Evolutionary conservation across 2,888 invertebrate species (phyloP), one percentile per base, ranked within the genome.

Genomic region (Masnerella sp.): DNA sequence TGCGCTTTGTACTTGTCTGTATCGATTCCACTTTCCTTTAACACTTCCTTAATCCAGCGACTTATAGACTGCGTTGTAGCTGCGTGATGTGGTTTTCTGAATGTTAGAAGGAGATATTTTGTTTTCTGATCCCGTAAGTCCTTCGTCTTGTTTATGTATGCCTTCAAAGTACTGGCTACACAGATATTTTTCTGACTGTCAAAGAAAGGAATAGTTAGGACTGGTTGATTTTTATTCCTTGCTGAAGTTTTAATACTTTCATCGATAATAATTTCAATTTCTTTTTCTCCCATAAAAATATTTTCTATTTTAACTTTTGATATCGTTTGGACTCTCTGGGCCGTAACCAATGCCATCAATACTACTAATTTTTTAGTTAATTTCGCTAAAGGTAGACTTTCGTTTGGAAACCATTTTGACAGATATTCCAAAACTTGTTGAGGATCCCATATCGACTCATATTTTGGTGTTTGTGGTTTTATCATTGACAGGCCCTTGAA

Each of bases 371-470:
- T 38, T 0, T 74, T 22, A 9, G 52, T 18, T 20, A 40, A 49
- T 0, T 43, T 15, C 12, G 12, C 5, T 4, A 65, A 22, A 5
- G 2, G 17, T 49, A 72, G 42, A 4, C 11, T 11, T 5, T 61
- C 32, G 25, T 42, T 28, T 1, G 28, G 15, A 18, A 11, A 28
- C 7, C 9, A n/a, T 2, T 18, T 18, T 32, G 25, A 12, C 8
- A 64, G 43, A 22, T 64, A 34, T 1, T 64, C 47, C 1, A 64
- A 34, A 5, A 59, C 52, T 7, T 42, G 12, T 8, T 52, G 20
- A 0, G 82, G 80, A 54, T 85, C 78, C 82, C 83, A 84, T 14
- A 36, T n/a, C n/a, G n/a, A n/a, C n/a, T n/a, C n/a, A n/a, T n/a
- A n/a, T n/a, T n/a, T n/a, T n/a, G n/a, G n/a, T n/a, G n/a, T n/a